Evolutionary conservation across 2,113 vertebrate genomes (phyloP).

Genomic region (Lophotis ruficrista): DNA sequence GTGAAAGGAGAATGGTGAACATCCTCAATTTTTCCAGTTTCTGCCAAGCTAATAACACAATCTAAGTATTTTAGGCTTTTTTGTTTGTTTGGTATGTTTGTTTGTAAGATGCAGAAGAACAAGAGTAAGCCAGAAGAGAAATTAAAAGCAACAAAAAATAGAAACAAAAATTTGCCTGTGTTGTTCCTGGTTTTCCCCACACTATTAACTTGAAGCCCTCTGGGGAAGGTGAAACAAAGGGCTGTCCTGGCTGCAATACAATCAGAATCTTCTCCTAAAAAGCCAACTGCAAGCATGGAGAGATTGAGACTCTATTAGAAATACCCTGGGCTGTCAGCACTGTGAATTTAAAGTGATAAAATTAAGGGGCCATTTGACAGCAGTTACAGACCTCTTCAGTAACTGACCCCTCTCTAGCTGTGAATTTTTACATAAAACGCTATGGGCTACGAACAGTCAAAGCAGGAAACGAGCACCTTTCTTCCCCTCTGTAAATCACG

Average conservation of each 20-base stretch:
- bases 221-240: constrained; percentile 4
- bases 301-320: not conserved
- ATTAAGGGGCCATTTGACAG: constrained; percentile 3
- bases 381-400: not conserved
- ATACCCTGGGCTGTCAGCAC: not conserved
- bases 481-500: not conserved
- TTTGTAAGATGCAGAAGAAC: not conserved
- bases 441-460: not conserved
- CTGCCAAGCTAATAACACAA: not conserved
- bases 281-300: not conserved
- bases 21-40: not conserved
- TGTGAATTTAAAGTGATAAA: not conserved
- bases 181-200: not conserved
- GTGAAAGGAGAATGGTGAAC: not conserved
- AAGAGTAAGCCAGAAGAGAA: not conserved
- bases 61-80: not conserved
- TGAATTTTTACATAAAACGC: not conserved
- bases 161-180: not conserved
- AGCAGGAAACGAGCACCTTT: not conserved
- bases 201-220: not conserved
- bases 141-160: constrained; percentile 3
- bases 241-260: not conserved
- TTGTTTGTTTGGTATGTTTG: not conserved
- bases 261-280: not conserved
- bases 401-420: not conserved